Evolutionary conservation across 2,888 invertebrate species (phyloP), one percentile per base, ranked within the genome.

Genomic region (Zelleria hepariella): DNA sequence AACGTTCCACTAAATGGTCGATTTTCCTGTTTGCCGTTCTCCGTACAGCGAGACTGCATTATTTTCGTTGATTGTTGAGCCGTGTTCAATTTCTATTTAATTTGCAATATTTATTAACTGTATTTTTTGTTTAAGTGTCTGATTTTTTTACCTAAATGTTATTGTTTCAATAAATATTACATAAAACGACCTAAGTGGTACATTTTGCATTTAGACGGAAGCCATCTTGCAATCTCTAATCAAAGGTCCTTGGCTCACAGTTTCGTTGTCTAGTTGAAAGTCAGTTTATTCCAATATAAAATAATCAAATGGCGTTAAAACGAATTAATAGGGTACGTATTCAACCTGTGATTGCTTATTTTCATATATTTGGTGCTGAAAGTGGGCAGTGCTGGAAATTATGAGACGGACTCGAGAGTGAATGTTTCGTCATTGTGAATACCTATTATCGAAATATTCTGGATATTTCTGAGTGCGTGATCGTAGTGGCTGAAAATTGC

Each of bases 311-410:
- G 96, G 96, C 96, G 93, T 95, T 96, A 94, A 96, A 96, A 94
- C 94, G 96, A 95, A 96, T 96, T 93, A 96, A 96, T 93, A 96
- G 96, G 96, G 95, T 95, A 93, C 86, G 93, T 92, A 89, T 84
- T 77, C 72, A 72, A 68, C 67, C 67, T 71, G 72, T 67, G 65
- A 67, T 67, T 68, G 66, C 69, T 71, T 77, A 78, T 78, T 79
- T 75, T 66, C 66, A 58, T 53, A 65, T 65, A 62, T 69, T 73
- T 69, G 66, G 63, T 65, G 63, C 66, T 66, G 64, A 66, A 72
- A 72, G 75, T 21, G 26, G 71, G 69, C 68, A 80, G 82, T 84
- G 82, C 76, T 77, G 73, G 76, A 80, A 78, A 83, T 79, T 75
- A 77, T 75, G 75, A 77, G 79, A 78, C 80, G 77, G 74, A 82